A percentile compares a stretch with the other conserved stretches of the same genome.
Evolutionary conservation across 2,797 vertebrate species (phyloP).

Genomic region (Sciurus carolinensis): DNA sequence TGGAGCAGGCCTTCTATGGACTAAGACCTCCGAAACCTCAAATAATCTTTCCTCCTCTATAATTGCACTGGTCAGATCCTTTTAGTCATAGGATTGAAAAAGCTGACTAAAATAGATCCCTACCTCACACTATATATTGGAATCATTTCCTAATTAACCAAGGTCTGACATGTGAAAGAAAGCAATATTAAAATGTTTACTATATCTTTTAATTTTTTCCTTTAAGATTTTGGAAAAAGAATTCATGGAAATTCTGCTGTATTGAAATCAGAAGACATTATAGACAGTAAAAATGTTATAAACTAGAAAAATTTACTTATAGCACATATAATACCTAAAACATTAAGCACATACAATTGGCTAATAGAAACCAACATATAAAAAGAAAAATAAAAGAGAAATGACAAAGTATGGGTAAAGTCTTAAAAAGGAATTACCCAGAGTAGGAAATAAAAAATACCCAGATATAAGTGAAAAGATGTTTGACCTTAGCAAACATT

Average conservation of each 20-base stretch:
- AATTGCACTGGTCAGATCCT: too few relatives aligned
- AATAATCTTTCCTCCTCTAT: too few relatives aligned
- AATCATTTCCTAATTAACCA: too few relatives aligned
- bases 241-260: neutral
- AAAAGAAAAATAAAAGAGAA: neutral
- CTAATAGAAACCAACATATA: neutral
- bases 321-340: neutral
- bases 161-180: neutral
- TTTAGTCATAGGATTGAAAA: too few relatives aligned
- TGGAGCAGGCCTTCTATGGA: too few relatives aligned
- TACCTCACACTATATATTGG: too few relatives aligned
- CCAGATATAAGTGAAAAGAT: neutral
- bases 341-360: neutral
- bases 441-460: neutral
- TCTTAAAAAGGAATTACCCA: neutral
- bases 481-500: neutral
- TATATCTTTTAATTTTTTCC: neutral
- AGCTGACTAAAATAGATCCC: too few relatives aligned
- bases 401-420: neutral
- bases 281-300: neutral
- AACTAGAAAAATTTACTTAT: neutral
- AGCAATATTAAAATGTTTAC: neutral
- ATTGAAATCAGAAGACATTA: neutral
- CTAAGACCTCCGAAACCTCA: too few relatives aligned
- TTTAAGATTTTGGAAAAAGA: neutral